Evolutionary conservation across 2,888 invertebrate species (phyloP).

Genomic region (Mimumesa dahlbomi): DNA sequence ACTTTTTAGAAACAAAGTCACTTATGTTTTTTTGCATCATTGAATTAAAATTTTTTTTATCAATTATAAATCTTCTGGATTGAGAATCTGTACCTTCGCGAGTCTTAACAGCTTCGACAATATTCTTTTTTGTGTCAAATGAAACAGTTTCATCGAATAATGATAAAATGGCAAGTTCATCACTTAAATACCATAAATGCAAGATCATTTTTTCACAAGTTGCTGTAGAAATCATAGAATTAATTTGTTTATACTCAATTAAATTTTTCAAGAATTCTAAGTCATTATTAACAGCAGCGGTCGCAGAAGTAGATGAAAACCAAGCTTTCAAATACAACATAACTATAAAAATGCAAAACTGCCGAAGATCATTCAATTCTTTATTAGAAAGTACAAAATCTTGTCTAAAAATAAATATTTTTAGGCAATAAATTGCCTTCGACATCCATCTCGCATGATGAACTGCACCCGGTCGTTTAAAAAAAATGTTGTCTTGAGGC

Average conservation of each 20-base stretch:
- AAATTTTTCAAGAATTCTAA: slow-evolving; percentile 54
- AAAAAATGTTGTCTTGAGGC: slow-evolving; percentile 24
- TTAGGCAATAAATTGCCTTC: slow-evolving; percentile 65
- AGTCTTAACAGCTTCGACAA: not conserved
- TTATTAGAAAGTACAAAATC: too few relatives aligned
- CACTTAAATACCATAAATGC: not conserved
- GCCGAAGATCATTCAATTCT: too few relatives aligned
- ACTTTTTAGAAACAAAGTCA: not conserved
- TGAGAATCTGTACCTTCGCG: too few relatives aligned
- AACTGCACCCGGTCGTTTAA: slow-evolving; percentile 55
- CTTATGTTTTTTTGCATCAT: not conserved
- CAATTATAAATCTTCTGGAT: too few relatives aligned
- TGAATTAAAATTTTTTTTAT: too few relatives aligned
- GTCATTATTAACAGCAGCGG: slow-evolving; percentile 53
- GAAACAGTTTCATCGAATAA: not conserved
- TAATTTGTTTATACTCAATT: not conserved
- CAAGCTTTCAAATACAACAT: slow-evolving; percentile 58
- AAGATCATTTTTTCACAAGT: not conserved
- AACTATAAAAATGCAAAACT: slow-evolving; percentile 61
- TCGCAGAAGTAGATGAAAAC: slow-evolving; percentile 47
- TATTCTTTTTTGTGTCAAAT: not conserved
- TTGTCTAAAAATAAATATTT: slow-evolving; percentile 63
- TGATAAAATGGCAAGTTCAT: not conserved
- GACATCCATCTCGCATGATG: slow-evolving; percentile 67
- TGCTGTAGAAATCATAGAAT: not conserved